Base-by-base conservation (phyloP, 2,888 invertebrate species). In the Hipparchia semele region DNA sequence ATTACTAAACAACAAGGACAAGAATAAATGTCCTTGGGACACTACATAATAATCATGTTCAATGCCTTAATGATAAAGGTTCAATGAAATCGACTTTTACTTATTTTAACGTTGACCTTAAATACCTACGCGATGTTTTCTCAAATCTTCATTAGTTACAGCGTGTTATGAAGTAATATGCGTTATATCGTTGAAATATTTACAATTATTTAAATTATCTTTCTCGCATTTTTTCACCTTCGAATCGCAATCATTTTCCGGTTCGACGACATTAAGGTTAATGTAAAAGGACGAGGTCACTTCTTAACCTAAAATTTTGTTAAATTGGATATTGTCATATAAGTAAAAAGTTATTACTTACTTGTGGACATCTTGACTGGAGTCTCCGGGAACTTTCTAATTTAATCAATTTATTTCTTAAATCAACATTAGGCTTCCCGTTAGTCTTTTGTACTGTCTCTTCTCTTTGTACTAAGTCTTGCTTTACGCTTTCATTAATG, bases 341-440 rank as follows among this genome's bases (percentile, higher is more conserved):
- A 53, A n/a, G 33, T 51, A 33, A 59, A 39, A 60, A 45, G 23
- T 49, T 39, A 33, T 46, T 69, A 92, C 93, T 93, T 77, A 93
- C 93, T 92, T 84, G 92, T 86, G 78, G 93, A 90, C 93, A 92
- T 93, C 79, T 86, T 89, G 84, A 81, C 83, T 80, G 80, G 70
- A 72, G 79, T 80, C 80, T 81, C 82, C 80, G 79, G 84, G 88
- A 88, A 86, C 85, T 87, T 84, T 88, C 93, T 92, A 91, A 87
- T 82, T 75, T 78, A 84, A 88, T 91, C 87, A 88, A 91, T 92
- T 93, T 92, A 90, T 72, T 53, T 81, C 68, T 79, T 84, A 93
- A 93, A 93, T 87, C 87, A 87, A 92, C 82, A 86, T 84, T 92
- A 93, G 93, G 85, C 84, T 80, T 83, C 90, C 90, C 85, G 67